These are phyloP conservation scores for Arenaria interpres DNA, from an alignment of 2,113 vertebrate species.

Conservation along the genomic window DNA sequence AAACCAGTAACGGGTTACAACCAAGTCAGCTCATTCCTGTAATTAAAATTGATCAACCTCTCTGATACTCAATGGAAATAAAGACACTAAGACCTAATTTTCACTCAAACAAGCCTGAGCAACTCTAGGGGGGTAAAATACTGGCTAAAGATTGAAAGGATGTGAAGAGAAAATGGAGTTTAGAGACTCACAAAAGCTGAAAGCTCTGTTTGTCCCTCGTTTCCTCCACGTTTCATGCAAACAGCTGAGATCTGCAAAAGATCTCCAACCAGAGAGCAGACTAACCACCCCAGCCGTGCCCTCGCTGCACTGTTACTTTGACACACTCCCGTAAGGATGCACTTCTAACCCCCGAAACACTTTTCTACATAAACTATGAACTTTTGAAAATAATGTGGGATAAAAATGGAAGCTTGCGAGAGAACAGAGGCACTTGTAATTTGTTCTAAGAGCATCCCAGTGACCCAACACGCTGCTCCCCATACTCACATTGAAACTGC, in stretches of 20 bases:
- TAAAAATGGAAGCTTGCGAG: not conserved
- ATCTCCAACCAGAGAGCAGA: not conserved
- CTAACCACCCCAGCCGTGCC: not conserved
- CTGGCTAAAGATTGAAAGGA: not conserved
- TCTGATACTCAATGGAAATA: not conserved
- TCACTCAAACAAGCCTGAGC: not conserved
- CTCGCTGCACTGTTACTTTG: not conserved
- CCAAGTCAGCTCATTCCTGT: not conserved
- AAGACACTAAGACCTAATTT: not conserved
- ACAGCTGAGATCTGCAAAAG: not conserved
- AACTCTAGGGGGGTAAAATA: not conserved
- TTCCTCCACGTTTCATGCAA: constrained; percentile 1
- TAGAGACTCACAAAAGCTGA: not conserved
- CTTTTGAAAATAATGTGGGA: not conserved
- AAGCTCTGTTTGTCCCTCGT: not conserved
- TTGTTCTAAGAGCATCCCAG: not conserved
- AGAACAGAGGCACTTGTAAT: not conserved
- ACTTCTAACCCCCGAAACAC: not conserved
- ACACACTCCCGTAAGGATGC: not conserved
- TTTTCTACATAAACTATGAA: not conserved
- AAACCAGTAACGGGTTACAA: not conserved
- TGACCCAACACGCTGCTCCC: not conserved
- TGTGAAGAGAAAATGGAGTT: not conserved
- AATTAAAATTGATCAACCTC: constrained; percentile 21
- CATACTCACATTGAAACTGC: not conserved